phyloP scores from a whole-genome alignment of 2,888 invertebrate genomes.

The Drosophila flavopinicola region DNA sequence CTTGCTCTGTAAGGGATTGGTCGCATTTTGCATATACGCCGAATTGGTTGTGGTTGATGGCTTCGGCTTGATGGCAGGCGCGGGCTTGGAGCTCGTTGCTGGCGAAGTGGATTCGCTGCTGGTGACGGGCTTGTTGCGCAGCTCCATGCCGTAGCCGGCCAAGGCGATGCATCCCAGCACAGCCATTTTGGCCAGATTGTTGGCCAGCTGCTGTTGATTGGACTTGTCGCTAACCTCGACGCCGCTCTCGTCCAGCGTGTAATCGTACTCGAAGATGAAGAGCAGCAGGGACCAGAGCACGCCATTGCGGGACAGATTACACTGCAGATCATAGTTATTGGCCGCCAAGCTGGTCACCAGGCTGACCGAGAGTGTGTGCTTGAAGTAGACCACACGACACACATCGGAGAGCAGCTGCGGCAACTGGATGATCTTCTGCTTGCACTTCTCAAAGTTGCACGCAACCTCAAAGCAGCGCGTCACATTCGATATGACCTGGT shows the following conservation, averaged over 20 bases:
- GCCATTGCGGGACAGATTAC: slow-evolving; percentile 92
- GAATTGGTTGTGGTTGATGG: slow-evolving; percentile 54
- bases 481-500: slow-evolving; percentile 95
- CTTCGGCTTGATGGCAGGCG: slow-evolving; percentile 58
- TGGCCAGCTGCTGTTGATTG: slow-evolving; percentile 96
- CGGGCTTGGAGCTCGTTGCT: slow-evolving; percentile 38
- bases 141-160: slow-evolving; percentile 87
- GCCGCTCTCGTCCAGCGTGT: slow-evolving; percentile 98
- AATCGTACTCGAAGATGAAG: slow-evolving; percentile 97
- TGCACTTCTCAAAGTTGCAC: slow-evolving; percentile 95
- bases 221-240: slow-evolving; percentile 93
- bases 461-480: slow-evolving; percentile 98
- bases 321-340: slow-evolving; percentile 92
- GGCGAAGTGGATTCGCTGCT: slow-evolving; percentile 60
- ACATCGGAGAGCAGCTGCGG: slow-evolving; percentile 94
- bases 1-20: slow-evolving; percentile 83
- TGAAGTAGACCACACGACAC: slow-evolving; percentile 93
- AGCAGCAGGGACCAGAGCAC: slow-evolving; percentile 96
- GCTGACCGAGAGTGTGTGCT: slow-evolving; percentile 96
- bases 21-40: slow-evolving; percentile 84
- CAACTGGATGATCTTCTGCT: slow-evolving; percentile 93
- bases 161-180: slow-evolving; percentile 93
- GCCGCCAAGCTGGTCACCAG: slow-evolving; percentile 94
- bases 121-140: slow-evolving; percentile 63
- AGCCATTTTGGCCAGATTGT: slow-evolving; percentile 94